phyloP scores from a whole-genome alignment of 2,113 vertebrate genomes.

The Martes martes region DNA sequence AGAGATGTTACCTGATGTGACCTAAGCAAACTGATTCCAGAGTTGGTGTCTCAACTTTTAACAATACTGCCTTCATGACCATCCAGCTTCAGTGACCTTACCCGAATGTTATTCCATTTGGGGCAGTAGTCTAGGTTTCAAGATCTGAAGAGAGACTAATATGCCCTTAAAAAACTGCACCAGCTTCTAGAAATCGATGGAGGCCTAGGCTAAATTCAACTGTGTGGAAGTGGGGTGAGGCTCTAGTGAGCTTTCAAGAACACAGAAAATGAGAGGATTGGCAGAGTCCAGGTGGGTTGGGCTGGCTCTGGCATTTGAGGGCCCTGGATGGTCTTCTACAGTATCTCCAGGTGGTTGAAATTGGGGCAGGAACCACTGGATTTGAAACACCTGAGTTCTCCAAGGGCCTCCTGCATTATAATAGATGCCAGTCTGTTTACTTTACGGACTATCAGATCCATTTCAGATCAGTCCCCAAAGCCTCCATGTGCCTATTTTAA shows the following conservation, averaged over 20 bases:
- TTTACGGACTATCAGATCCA: background rate
- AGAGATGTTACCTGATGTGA: background rate
- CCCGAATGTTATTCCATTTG: background rate
- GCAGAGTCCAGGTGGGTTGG: no score
- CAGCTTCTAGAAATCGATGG: background rate
- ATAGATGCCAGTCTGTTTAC: background rate
- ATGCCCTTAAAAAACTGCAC: background rate
- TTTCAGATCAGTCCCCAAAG: background rate
- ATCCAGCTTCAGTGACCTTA: background rate
- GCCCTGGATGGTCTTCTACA: background rate
- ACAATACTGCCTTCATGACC: no score
- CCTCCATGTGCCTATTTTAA: background rate
- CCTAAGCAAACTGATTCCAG: background rate
- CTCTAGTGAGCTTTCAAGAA: background rate
- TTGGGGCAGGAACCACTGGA: background rate
- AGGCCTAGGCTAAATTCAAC: background rate
- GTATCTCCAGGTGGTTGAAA: background rate
- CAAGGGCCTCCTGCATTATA: background rate
- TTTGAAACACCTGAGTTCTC: background rate
- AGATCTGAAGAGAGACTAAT: background rate
- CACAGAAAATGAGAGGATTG: background rate
- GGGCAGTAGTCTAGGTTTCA: background rate
- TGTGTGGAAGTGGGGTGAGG: background rate
- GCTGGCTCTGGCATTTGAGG: background rate
- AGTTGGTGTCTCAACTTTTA: background rate